phyloP scores from a whole-genome alignment of 2,888 invertebrate genomes.

The Acrobeloides nanus region DNA sequence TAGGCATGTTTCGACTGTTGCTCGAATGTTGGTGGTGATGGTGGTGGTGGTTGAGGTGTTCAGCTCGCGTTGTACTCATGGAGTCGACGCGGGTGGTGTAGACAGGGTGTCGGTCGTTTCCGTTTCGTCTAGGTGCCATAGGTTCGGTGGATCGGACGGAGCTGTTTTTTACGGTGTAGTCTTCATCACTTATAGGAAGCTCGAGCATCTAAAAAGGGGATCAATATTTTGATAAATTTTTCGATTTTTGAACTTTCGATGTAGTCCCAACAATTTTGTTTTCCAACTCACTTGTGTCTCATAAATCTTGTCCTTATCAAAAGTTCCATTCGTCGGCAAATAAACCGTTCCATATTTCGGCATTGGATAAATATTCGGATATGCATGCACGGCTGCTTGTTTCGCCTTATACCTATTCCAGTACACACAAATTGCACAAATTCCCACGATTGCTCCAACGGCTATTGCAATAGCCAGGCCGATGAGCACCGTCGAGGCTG shows the following conservation, averaged over 20 bases:
- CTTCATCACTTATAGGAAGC: constrained; percentile 52
- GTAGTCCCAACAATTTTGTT: not conserved
- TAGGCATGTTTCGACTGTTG: too few relatives aligned
- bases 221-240: too few relatives aligned
- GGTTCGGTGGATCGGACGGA: constrained; percentile 30
- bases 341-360: constrained; percentile 28
- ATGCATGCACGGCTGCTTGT: constrained; percentile 7
- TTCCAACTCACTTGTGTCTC: constrained; percentile 35
- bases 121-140: constrained; percentile 2
- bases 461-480: constrained; percentile 38
- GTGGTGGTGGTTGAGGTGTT: constrained; percentile 1
- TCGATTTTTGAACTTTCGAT: not conserved
- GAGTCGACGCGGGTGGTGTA: too few relatives aligned
- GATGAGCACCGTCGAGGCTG: constrained; percentile 32
- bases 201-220: constrained; percentile 42
- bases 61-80: constrained; percentile 5
- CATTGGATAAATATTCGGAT: constrained; percentile 25
- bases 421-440: constrained; percentile 31
- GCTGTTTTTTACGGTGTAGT: constrained; percentile 40
- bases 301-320: constrained; percentile 39
- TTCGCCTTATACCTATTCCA: constrained; percentile 10
- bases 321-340: constrained; percentile 20
- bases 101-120: too few relatives aligned
- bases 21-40: constrained; percentile 6
- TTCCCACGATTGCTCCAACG: constrained; percentile 38